These are phyloP conservation scores for Narcine bancroftii DNA, from an alignment of 2,113 vertebrate species.

Conservation along the genomic window DNA sequence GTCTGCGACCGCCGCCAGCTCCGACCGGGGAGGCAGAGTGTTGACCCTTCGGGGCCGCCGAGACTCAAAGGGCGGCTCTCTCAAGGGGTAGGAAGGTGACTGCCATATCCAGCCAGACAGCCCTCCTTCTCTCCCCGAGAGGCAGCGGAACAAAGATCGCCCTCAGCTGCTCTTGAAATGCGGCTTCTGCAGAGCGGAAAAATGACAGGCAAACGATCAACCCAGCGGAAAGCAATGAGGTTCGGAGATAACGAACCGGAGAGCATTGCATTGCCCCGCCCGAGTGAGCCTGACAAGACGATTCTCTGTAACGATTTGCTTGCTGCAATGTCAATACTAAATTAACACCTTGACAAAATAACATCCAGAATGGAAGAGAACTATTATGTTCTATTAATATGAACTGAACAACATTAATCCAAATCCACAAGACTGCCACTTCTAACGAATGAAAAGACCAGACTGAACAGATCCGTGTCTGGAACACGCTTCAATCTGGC, in stretches of 20 bases:
- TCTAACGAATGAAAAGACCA: no score
- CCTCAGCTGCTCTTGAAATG: not conserved
- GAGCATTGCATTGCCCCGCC: not conserved
- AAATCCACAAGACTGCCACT: not conserved
- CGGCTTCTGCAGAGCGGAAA: not conserved
- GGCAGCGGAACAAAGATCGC: no score
- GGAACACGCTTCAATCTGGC: not conserved
- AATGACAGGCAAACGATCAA: conserved; percentile 22
- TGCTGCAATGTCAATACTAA: not conserved
- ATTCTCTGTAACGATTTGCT: no score
- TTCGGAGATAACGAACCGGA: not conserved
- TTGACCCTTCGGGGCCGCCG: not conserved
- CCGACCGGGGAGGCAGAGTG: no score
- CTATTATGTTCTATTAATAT: not conserved
- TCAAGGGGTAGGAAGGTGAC: not conserved
- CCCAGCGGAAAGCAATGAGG: not conserved
- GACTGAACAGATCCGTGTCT: no score
- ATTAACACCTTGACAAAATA: not conserved
- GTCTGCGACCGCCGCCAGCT: not conserved
- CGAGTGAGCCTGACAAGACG: not conserved
- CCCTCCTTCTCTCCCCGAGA: not conserved
- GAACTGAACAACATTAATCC: not conserved
- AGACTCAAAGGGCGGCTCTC: not conserved
- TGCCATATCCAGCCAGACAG: not conserved
- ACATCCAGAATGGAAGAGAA: not conserved